Base-by-base conservation (phyloP, 2,113 vertebrate genomes). In the Oreochromis niloticus region DNA sequence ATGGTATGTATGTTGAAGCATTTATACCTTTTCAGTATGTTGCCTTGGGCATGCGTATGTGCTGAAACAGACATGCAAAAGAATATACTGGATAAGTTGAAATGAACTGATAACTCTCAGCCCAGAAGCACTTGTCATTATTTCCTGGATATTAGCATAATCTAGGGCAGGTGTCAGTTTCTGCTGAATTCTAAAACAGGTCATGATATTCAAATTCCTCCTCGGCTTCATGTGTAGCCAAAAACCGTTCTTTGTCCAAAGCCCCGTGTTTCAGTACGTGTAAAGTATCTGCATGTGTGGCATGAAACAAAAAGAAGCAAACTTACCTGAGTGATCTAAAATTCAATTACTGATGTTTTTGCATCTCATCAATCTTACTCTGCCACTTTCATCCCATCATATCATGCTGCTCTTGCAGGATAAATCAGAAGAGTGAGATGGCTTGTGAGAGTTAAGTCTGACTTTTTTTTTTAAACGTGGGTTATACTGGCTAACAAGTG, bases 381-480 rank as follows among this genome's bases (percentile, higher is more conserved):
- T 88, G 80, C 59, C 55, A 85, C 82, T 68, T 88, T 89, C 48
- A 91, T 87, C 80, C 80, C 61, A 14, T 86, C 43, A 48, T 55
- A 54, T 79, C 75, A 75, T 90, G 78, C 56, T 56, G 43, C 59
- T 79, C 87, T 52, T 63, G 81, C 66, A 34, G 81, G 83, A 85
- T 79, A 50, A 85, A 86, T 87, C 78, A 82, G 41, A 54, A 43
- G 61, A 87, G 22, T 19, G 79, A 84, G 81, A 19, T 2, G 36
- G 71, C 34, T 85, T 80, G 66, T 34, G 88, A 84, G 83, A 80
- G 86, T 85, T 92, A 54, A 46, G 56, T 16, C 17, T 22, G 79
- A 36, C 57, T 59, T 90, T 56, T 10, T 34, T 63, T 59, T 34
- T 19, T 6, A 17, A 71, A 24, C 9, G 6, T 27, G 13, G 22